Conservation (phyloP, 1,140 invertebrate species). For the Cherax quadricarinatus region DNA sequence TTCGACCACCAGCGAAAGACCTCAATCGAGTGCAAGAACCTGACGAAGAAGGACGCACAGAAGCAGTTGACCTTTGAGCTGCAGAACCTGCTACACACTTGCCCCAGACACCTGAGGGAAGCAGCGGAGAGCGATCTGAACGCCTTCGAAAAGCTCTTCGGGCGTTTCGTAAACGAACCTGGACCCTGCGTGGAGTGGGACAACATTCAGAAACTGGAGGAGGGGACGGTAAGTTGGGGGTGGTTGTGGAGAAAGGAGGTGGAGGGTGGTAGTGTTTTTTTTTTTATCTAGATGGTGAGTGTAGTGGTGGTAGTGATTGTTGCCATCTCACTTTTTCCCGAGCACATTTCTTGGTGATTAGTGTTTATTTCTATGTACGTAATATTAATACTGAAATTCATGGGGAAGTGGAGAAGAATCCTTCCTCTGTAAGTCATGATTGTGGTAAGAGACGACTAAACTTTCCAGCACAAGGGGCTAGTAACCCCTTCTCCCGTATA, state of each 20-base stretch:
- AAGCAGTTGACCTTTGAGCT: conserved; percentile 87
- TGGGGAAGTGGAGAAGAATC: too few species aligned
- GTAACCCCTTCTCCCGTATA: too few species aligned
- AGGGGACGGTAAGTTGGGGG: conserved; percentile 80
- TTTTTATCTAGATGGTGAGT: too few species aligned
- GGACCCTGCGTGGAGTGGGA: conserved; percentile 94
- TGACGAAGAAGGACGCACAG: conserved; percentile 91
- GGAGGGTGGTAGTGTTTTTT: neutral
- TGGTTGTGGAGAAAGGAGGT: neutral
- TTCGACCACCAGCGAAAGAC: neutral
- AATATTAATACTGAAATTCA: too few species aligned
- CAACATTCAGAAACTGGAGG: conserved; percentile 91
- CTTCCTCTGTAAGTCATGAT: too few species aligned
- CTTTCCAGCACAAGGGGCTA: too few species aligned
- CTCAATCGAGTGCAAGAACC: neutral
- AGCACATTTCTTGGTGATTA: too few species aligned
- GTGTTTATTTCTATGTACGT: too few species aligned
- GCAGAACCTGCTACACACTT: conserved; percentile 83
- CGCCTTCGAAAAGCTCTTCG: conserved; percentile 90
- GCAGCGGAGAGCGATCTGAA: conserved; percentile 80
- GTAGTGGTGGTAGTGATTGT: too few species aligned
- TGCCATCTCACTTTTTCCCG: too few species aligned
- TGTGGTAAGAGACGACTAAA: too few species aligned
- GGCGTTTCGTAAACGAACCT: conserved; percentile 88
- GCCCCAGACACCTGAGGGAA: conserved; percentile 16